These are phyloP conservation scores for Asteroscopus sphinx DNA, from an alignment of 2,888 invertebrate species.

Conservation along the genomic window DNA sequence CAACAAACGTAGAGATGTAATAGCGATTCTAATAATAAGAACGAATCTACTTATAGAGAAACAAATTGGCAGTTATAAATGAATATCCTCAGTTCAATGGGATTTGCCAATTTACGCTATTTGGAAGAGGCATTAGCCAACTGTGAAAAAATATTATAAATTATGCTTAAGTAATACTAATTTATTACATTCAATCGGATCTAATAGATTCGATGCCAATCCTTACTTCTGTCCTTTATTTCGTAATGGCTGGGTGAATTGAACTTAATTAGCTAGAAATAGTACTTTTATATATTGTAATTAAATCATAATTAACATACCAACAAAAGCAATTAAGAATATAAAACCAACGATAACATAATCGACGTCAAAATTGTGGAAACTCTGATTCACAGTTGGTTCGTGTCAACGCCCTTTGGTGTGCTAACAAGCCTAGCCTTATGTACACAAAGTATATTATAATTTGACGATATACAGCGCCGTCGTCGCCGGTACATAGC, in stretches of 20 bases:
- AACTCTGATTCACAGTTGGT: constrained; percentile 18
- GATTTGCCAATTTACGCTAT: constrained; percentile 45
- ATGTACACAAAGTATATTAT: constrained; percentile 15
- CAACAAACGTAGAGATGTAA: constrained; percentile 12
- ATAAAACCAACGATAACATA: neutral
- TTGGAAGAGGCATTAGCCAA: constrained; percentile 35
- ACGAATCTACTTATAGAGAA: constrained; percentile 21
- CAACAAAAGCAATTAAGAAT: no score
- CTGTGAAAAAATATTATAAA: constrained; percentile 33
- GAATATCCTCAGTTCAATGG: constrained; percentile 25
- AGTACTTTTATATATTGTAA: no score
- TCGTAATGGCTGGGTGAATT: no score
- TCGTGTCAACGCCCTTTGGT: constrained; percentile 18
- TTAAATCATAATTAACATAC: neutral
- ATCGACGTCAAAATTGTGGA: neutral
- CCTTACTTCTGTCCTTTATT: no score
- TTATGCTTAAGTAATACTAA: constrained; percentile 3
- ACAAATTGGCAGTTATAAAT: constrained; percentile 40
- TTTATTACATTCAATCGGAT: constrained; percentile 8
- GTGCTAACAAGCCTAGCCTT: constrained; percentile 12
- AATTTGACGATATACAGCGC: constrained; percentile 90
- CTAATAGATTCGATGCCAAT: no score
- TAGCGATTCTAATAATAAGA: constrained; percentile 19
- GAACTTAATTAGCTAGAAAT: no score
- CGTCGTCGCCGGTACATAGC: constrained; percentile 97